Evolutionary conservation across 2,113 vertebrate species (phyloP), one percentile per base, ranked within the genome.

Genomic region (Tychaedon coryphoeus): DNA sequence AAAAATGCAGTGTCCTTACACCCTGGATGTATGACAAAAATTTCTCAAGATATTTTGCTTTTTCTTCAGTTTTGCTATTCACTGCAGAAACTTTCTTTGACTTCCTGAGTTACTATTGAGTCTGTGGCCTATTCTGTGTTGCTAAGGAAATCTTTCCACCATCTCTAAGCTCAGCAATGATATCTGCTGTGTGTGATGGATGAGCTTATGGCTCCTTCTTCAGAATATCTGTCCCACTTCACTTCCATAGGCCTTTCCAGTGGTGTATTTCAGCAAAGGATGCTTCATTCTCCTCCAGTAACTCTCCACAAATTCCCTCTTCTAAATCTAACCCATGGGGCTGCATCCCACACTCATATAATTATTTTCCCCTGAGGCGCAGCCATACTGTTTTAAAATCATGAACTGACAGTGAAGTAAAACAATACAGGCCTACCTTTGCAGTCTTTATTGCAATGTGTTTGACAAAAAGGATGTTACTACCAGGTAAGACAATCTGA

Each of bases 121-220:
- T 34, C 40, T 60, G 9, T 54, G 19, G 4, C 31, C 24, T 11
- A 22, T 89, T 91, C 36, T 65, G 17, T 31, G 16, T 40, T 8
- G 0, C n/a, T 69, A 50, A 65, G 17, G 31, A 92, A 69, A 65
- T 61, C 24, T 42, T 79, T 76, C 26, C 5, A 42, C 24, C 8
- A 28, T 14, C 42, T 86, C 36, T 70, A 67, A 64, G 13, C 19
- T 67, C 3, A 0, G 28, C 34, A 67, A 9, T 34, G 56, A 56
- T 31, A 42, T 71, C 26, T 71, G 9, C n/a, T 7, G 0, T 31
- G 10, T 36, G 38, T 48, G 17, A n/a, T 2, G 1, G 23, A 26
- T 72, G 33, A 88, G 14, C 28, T 86, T 82, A 75, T 33, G 86
- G 2, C 19, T 43, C 26, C 16, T 88, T 74, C 25, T 71, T 14